A percentile compares a stretch with the other conserved stretches of the same genome.
Evolutionary conservation across 53 echinoderm and acorn worm genomes (phyloP).

Genomic region (Paelopatides confundens): DNA sequence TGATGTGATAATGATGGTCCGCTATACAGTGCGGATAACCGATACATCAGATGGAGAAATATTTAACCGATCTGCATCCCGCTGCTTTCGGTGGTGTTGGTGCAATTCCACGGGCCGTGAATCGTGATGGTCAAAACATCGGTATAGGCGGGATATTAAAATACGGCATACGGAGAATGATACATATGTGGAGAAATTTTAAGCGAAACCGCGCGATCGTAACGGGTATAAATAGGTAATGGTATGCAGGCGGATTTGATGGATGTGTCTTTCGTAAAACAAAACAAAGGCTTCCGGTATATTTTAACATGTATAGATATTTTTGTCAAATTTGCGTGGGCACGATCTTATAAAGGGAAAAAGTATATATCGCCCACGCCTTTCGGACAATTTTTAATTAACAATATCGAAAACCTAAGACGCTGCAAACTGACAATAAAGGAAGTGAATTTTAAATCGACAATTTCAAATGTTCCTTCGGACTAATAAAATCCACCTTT

Average conservation of each 20-base stretch:
- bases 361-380: conserved; percentile 51
- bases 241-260: conserved; percentile 60
- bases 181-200: too few relatives aligned
- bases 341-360: conserved; percentile 30
- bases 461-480: conserved; percentile 49
- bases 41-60: conserved; percentile 49
- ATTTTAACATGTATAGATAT: conserved; percentile 65
- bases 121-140: background rate
- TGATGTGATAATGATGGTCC: too few relatives aligned
- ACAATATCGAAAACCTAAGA: conserved; percentile 41
- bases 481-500: conserved; percentile 17
- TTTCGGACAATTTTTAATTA: conserved; percentile 51
- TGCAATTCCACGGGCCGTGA: conserved; percentile 24
- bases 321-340: conserved; percentile 51
- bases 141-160: background rate
- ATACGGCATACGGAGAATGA: conserved; percentile 32
- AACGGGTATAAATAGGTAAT: conserved; percentile 39
- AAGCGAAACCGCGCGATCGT: conserved; percentile 48
- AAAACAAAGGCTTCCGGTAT: conserved; percentile 50
- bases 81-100: conserved; percentile 66
- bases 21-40: too few relatives aligned
- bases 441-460: conserved; percentile 56
- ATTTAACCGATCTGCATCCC: conserved; percentile 63
- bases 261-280: conserved; percentile 32
- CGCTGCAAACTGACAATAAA: conserved; percentile 60